Conservation (phyloP, 2,888 invertebrate species). For the Arrhopalites spinosus region DNA sequence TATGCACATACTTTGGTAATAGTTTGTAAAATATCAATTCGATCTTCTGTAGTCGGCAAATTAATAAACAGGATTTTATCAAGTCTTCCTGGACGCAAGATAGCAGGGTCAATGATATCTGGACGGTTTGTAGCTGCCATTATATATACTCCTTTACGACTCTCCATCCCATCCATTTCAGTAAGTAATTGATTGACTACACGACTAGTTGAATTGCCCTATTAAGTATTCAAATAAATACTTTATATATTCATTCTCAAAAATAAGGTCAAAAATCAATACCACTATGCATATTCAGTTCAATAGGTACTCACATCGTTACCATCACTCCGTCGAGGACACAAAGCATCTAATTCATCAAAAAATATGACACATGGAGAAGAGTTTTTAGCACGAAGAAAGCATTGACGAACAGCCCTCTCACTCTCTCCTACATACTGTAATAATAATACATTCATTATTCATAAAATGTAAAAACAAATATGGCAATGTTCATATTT, state of each 20-base stretch:
- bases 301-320: constrained; percentile 64
- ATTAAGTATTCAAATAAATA: constrained; percentile 18
- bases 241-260: neutral
- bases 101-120: constrained; percentile 94
- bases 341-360: constrained; percentile 95
- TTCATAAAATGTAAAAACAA: neutral
- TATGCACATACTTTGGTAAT: constrained; percentile 77
- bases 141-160: constrained; percentile 88
- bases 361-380: constrained; percentile 98
- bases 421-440: constrained; percentile 99
- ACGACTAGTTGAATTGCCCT: constrained; percentile 75
- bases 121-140: constrained; percentile 96
- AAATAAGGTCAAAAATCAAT: neutral
- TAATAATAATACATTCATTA: constrained; percentile 51
- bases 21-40: constrained; percentile 85
- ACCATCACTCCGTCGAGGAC: constrained; percentile 82
- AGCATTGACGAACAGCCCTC: constrained; percentile 92
- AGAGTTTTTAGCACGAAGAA: constrained; percentile 88
- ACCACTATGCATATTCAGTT: neutral
- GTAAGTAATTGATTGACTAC: constrained; percentile 96
- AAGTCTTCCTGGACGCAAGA: constrained; percentile 85
- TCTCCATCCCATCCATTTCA: constrained; percentile 97
- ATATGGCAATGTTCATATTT: neutral
- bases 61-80: constrained; percentile 90
- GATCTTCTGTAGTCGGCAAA: constrained; percentile 77